These are phyloP conservation scores for Argynnis bischoffii DNA, from an alignment of 2,888 invertebrate genomes.

Conservation along the genomic window DNA sequence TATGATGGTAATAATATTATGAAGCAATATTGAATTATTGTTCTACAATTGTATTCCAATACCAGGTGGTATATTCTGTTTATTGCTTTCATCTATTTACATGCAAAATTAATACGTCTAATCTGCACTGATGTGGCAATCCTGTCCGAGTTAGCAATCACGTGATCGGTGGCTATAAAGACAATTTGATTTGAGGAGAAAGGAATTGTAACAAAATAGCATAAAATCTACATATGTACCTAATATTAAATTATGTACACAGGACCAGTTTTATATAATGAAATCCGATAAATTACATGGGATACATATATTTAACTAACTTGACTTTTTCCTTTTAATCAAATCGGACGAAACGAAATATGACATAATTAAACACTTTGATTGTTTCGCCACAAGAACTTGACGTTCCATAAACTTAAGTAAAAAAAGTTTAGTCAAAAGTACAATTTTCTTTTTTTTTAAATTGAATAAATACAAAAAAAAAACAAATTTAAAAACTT, in stretches of 20 bases:
- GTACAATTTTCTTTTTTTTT: too few species aligned
- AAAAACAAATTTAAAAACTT: too few species aligned
- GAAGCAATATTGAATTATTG: background rate
- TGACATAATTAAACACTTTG: too few species aligned
- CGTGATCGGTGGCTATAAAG: background rate
- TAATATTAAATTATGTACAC: background rate
- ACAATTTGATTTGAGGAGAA: slow-evolving; percentile 1
- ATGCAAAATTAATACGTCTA: slow-evolving; percentile 18
- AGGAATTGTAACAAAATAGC: background rate
- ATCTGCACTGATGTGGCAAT: slow-evolving; percentile 19
- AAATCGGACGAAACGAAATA: too few species aligned
- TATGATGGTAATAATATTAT: background rate
- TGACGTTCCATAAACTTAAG: too few species aligned
- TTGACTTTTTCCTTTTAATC: too few species aligned
- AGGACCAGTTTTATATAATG: background rate
- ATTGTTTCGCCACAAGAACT: too few species aligned
- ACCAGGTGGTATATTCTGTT: background rate
- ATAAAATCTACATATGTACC: background rate
- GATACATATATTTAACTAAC: too few species aligned
- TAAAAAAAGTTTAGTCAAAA: too few species aligned
- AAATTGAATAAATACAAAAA: too few species aligned
- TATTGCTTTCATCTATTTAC: slow-evolving; percentile 19
- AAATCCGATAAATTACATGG: too few species aligned
- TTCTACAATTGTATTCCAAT: slow-evolving; percentile 10
- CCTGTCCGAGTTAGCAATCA: slow-evolving; percentile 7